phyloP scores from a whole-genome alignment of 2,797 vertebrate species.

The Myotis myotis region DNA sequence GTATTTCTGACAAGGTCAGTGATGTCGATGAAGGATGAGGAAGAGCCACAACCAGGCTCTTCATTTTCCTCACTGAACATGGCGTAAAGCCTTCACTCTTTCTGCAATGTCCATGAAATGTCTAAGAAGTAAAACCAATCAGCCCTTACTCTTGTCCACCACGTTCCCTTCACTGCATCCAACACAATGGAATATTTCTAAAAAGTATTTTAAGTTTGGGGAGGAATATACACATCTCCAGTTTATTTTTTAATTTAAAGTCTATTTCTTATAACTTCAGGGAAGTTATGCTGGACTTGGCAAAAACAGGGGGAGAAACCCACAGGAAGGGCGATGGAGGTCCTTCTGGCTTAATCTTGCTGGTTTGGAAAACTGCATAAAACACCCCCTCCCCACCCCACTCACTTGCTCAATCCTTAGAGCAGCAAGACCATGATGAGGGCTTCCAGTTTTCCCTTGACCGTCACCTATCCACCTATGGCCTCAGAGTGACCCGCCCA shows the following conservation, averaged over 20 bases:
- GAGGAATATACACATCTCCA: not conserved
- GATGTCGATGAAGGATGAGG: not conserved
- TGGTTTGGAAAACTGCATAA: not conserved
- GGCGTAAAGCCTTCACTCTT: not conserved
- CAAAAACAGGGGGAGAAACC: not conserved
- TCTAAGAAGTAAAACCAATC: not conserved
- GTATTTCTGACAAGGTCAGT: not conserved
- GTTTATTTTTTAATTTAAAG: not conserved
- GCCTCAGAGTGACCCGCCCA: not conserved
- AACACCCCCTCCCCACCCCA: not conserved
- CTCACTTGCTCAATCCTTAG: not conserved
- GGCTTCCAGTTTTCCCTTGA: not conserved
- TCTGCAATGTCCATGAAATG: not conserved
- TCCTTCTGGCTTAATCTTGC: not conserved
- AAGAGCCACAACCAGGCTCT: not conserved
- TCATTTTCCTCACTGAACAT: not conserved
- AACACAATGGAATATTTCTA: not conserved
- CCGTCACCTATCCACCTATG: not conserved
- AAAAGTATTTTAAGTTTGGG: not conserved
- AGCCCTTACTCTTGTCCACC: not conserved
- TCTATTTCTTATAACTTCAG: not conserved
- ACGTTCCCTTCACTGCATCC: not conserved
- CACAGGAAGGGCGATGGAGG: not conserved
- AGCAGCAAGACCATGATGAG: not conserved
- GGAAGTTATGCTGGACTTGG: not conserved